Base-by-base conservation (phyloP, 2,113 vertebrate species). In the Hippopotamus amphibius region DNA sequence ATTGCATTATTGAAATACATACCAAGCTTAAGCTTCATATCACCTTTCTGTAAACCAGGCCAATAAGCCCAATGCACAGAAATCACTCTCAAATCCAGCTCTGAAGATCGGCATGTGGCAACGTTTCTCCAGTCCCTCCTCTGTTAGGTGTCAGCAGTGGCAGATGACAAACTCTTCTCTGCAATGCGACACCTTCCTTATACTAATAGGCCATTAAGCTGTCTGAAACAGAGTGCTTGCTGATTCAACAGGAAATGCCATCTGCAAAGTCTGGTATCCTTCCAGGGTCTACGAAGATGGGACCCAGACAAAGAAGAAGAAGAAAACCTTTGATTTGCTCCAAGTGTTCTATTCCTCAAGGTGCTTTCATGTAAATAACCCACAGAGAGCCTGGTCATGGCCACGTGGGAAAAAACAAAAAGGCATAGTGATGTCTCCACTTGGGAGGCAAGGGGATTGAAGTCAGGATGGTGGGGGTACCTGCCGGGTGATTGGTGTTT, bases 171-270 rank as follows among this genome's bases (percentile, higher is more conserved):
- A 82, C 88, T 63, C 24, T 19, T 33, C 21, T 15, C 80, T 74
- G 90, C 80, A 53, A 26, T 1, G 61, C 1, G n/a, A 71, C 85
- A 93, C 96, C 93, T 94, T 72, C 84, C 82, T 90, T 26, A 53
- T 21, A 59, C 91, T 48, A 53, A 69, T 5, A 88, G 93, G 41
- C 93, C 97, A 84, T 89, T 88, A 90, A 76, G 74, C 74, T 81
- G 93, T 94, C 95, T 65, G 80, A 61, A 71, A 1, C n/a, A 10
- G 79, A 86, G 83, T 26, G 43, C 86, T 22, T 15, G 11, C 43
- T 10, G 55, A 94, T 96, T 94, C 88, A 94, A 90, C 88, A 98
- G 97, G 97, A 96, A 97, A 91, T 74, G 87, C 93, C 95, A 37
- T 68, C 93, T 46, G 24, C 11, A 16, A 83, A 3, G 41, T 53